Base-by-base conservation (phyloP, 1,140 invertebrate species). In the Nomia melanderi region DNA sequence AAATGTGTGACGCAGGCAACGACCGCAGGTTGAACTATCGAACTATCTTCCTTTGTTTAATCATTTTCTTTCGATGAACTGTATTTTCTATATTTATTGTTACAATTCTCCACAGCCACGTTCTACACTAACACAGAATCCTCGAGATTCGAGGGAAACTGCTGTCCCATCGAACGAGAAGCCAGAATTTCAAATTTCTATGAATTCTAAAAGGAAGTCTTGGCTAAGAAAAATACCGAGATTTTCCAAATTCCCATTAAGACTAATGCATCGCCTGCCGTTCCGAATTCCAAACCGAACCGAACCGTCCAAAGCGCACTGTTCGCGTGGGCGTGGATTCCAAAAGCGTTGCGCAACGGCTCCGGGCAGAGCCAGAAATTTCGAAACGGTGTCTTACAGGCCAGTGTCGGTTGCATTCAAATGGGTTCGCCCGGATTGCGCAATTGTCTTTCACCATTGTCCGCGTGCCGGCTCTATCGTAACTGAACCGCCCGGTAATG, bases 331-430 rank as follows among this genome's bases (percentile, higher is more conserved):
- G 47, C n/a, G 20, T n/a, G 47, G n/a, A n/a, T 50, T 50, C n/a
- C 20, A n/a, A n/a, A 50, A 50, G 20, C 47, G 47, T 50, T 50
- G 47, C 20, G 47, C 47, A 50, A 50, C n/a, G 47, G n/a, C n/a
- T n/a, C 47, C 20, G 47, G 1, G 5, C 20, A n/a, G 47, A 50
- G n/a, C n/a, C 20, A n/a, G 47, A 50, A 50, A 50, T 50, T 50
- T 50, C 47, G 47, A 50, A 50, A 50, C 41, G 41, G 20, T 17
- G 20, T 50, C n/a, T 50, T 50, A 8, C n/a, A n/a, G n/a, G n/a
- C n/a, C 20, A n/a, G 47, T 50, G 47, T 50, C n/a, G n/a, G 47
- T 50, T 50, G 47, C 47, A n/a, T 50, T 50, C 47, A n/a, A 50
- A 50, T 50, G 20, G 47, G 47, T n/a, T 20, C n/a, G 47, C 8